These are phyloP conservation scores for Pseudolaguvia tuberculata DNA, from an alignment of 2,113 vertebrate species.

Conservation along the genomic window DNA sequence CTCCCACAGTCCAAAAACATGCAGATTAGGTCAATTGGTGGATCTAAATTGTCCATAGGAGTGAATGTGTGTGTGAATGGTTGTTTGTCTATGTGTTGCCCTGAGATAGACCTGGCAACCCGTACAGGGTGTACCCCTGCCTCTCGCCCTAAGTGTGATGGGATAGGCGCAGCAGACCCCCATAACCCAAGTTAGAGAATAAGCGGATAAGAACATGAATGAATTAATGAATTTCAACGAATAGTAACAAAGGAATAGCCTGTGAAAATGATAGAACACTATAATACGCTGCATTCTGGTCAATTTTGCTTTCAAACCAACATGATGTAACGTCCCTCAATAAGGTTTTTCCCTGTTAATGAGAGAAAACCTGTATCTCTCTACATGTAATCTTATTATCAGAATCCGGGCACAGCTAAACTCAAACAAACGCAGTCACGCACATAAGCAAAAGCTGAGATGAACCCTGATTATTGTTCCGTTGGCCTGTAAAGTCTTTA, in stretches of 20 bases:
- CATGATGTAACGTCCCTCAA: conserved; percentile 1
- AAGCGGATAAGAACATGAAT: too few species aligned
- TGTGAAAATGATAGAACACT: background rate
- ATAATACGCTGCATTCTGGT: background rate
- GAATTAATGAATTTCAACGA: too few species aligned
- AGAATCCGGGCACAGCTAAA: conserved; percentile 22
- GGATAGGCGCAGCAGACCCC: too few species aligned
- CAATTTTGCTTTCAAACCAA: background rate
- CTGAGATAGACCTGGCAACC: too few species aligned
- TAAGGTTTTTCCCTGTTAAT: conserved; percentile 12
- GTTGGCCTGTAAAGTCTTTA: conserved; percentile 40
- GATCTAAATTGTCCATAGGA: too few species aligned
- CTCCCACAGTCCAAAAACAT: too few species aligned
- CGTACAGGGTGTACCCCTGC: too few species aligned
- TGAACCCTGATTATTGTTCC: conserved; percentile 29
- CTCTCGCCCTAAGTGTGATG: too few species aligned
- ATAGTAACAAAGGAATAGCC: background rate
- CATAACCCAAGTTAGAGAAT: too few species aligned
- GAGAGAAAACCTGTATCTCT: conserved; percentile 27
- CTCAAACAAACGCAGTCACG: conserved; percentile 21
- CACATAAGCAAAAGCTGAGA: background rate
- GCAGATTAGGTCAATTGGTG: too few species aligned
- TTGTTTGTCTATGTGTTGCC: too few species aligned
- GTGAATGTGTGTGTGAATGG: too few species aligned
- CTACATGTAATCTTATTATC: conserved; percentile 41